A percentile compares a stretch with the other conserved stretches of the same genome.
Evolutionary conservation across 2,113 vertebrate genomes (phyloP).

Genomic region (Theropithecus gelada): DNA sequence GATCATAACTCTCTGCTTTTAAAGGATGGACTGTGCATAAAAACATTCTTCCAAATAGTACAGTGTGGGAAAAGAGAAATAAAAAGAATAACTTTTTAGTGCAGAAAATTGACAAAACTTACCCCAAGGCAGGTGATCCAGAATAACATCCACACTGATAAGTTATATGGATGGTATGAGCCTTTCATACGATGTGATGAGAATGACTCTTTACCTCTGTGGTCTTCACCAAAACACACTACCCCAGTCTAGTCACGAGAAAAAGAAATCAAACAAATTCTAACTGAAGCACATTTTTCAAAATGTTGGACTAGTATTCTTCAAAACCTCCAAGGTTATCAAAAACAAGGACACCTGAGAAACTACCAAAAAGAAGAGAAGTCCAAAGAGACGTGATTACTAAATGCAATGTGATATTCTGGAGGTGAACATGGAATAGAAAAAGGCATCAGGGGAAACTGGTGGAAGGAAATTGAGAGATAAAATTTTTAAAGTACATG

Average conservation of each 20-base stretch:
- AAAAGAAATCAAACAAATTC: not conserved
- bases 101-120: not conserved
- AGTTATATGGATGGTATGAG: not conserved
- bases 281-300: not conserved
- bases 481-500: not conserved
- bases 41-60: not conserved
- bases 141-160: not conserved
- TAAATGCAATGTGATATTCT: too few relatives aligned
- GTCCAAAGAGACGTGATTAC: not conserved
- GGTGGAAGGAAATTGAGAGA: not conserved
- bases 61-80: not conserved
- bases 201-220: not conserved
- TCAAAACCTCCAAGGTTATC: not conserved
- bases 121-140: not conserved
- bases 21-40: not conserved
- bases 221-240: not conserved
- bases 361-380: not conserved
- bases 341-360: not conserved
- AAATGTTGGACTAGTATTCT: not conserved
- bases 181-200: not conserved
- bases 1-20: not conserved
- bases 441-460: not conserved
- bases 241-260: not conserved
- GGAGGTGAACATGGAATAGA: not conserved
- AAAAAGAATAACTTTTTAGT: not conserved